These are phyloP conservation scores for Lindbergichthys nudifrons DNA, from an alignment of 2,797 vertebrate species.

Conservation along the genomic window DNA sequence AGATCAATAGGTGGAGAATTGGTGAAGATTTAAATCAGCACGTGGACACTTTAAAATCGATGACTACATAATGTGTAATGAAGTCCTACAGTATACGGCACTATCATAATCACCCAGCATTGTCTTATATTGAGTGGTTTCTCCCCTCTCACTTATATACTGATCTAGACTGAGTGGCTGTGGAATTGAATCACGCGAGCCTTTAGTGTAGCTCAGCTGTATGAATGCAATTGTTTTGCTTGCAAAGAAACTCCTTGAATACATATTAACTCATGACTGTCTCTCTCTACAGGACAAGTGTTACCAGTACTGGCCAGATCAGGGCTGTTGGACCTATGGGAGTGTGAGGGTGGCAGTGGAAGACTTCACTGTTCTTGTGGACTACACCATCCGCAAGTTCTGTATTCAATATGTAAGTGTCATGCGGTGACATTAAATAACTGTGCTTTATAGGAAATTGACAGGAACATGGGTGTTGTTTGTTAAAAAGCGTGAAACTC, in stretches of 20 bases:
- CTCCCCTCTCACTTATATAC: neutral
- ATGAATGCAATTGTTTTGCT: slow-evolving; percentile 18
- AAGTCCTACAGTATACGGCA: slow-evolving; percentile 50
- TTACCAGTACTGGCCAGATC: slow-evolving; percentile 96
- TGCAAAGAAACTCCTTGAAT: slow-evolving; percentile 7
- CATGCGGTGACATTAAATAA: neutral
- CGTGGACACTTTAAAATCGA: slow-evolving; percentile 56
- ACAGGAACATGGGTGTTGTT: neutral
- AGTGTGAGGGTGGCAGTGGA: slow-evolving; percentile 92
- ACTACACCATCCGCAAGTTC: slow-evolving; percentile 97
- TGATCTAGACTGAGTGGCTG: slow-evolving; percentile 61
- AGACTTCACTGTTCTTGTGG: slow-evolving; percentile 93
- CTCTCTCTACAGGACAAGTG: slow-evolving; percentile 91
- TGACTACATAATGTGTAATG: slow-evolving; percentile 73
- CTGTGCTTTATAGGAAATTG: accelerated
- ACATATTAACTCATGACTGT: neutral
- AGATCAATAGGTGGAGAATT: slow-evolving; percentile 69
- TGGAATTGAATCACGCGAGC: slow-evolving; percentile 55
- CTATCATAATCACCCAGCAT: slow-evolving; percentile 66
- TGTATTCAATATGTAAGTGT: slow-evolving; percentile 91
- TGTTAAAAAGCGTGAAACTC: neutral
- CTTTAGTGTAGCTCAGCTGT: slow-evolving; percentile 32
- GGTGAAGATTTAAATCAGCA: slow-evolving; percentile 56
- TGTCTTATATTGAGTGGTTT: slow-evolving; percentile 63
- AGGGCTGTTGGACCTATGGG: slow-evolving; percentile 97